Base-by-base conservation (phyloP, 2,113 vertebrate genomes). In the Ascaphus truei region DNA sequence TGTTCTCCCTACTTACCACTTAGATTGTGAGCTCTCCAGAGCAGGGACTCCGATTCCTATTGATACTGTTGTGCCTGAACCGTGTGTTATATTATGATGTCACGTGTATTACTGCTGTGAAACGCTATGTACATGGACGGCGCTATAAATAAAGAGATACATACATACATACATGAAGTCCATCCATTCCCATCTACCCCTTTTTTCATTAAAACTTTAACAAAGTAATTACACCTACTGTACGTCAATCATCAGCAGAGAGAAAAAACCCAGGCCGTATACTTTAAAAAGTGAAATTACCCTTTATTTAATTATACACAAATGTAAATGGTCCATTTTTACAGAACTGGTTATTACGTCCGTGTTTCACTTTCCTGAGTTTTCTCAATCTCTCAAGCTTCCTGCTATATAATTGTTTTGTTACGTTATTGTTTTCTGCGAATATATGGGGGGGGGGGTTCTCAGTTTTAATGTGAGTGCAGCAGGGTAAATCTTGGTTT, bases 381-480 rank as follows among this genome's bases (percentile, higher is more conserved):
- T 92, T 91, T 89, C 88, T 85, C 89, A 88, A 91, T 91, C 88
- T 90, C 88, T 85, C 86, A 86, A 75, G 91, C 85, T 91, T 91
- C 90, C 87, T 88, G 89, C 89, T 95, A 91, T 91, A 94, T 91
- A 92, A 90, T 84, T 88, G 88, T 85, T 86, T 89, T 87, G 83
- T 88, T 81, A 85, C 87, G 87, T 81, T 92, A 88, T 93, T 91
- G 85, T 90, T 88, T 90, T 89, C 85, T 89, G 88, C 87, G n/a
- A n/a, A n/a, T n/a, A n/a, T n/a, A n/a, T n/a, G n/a, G n/a, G n/a
- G n/a, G n/a, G n/a, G n/a, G n/a, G n/a, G n/a, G n/a, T n/a, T n/a
- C n/a, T n/a, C n/a, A n/a, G 74, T 89, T 91, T 93, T 93, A 90
- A 95, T 93, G 93, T 62, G 90, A 91, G 85, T 96, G 93, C 95